These are phyloP conservation scores for Babyrousa celebensis DNA, from an alignment of 2,797 vertebrate species.

Conservation along the genomic window DNA sequence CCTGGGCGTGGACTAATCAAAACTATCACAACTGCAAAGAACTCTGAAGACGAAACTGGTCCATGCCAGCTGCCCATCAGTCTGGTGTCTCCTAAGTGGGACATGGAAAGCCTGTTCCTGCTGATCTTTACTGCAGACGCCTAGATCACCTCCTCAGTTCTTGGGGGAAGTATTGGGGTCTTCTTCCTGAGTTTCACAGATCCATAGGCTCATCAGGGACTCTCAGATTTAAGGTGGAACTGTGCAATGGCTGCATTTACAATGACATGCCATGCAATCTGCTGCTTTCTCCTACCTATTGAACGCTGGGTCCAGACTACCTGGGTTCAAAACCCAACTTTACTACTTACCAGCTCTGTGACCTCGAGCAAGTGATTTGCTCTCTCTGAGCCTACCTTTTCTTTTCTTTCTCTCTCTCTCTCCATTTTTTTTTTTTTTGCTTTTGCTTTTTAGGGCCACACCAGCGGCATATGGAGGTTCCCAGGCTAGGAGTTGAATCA, in stretches of 20 bases:
- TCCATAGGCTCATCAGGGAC: neutral
- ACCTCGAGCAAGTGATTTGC: neutral
- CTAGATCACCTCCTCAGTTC: neutral
- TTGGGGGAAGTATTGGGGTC: neutral
- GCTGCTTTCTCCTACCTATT: neutral
- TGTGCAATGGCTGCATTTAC: neutral
- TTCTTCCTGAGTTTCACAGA: neutral
- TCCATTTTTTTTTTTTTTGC: no score
- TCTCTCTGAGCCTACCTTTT: neutral
- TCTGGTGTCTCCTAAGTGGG: neutral
- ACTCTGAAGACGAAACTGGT: neutral
- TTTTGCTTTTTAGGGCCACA: no score
- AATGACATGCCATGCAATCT: accelerated
- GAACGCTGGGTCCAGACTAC: neutral
- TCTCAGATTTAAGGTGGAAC: neutral
- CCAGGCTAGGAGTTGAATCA: no score
- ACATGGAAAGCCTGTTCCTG: neutral
- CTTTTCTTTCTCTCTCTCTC: no score
- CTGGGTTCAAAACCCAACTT: constrained; percentile 37
- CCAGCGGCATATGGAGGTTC: no score
- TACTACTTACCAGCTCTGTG: neutral
- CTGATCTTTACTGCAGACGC: neutral
- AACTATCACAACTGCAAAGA: neutral
- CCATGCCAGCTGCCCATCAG: neutral
- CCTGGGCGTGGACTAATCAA: neutral